These are phyloP conservation scores for Ophioninae sp. DNA, from an alignment of 2,888 invertebrate species.

Conservation along the genomic window DNA sequence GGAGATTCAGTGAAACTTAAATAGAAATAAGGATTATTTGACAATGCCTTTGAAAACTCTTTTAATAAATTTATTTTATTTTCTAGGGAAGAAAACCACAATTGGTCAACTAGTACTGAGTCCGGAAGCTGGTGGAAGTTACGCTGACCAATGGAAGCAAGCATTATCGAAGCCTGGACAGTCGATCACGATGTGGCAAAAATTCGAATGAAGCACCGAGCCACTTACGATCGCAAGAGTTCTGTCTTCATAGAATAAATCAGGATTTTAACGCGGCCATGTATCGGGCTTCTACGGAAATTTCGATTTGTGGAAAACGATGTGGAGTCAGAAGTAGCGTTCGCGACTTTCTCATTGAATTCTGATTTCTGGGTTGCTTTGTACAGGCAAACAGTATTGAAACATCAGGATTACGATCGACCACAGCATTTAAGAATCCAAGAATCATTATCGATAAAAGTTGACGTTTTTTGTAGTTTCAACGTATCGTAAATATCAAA, in stretches of 20 bases:
- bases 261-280: neutral
- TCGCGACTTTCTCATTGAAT: neutral
- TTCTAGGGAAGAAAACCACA: conserved; percentile 84
- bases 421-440: neutral
- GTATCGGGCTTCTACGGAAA: neutral
- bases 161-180: conserved; percentile 81
- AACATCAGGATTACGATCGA: neutral
- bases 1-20: too few species aligned
- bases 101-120: conserved; percentile 87
- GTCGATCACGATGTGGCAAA: conserved; percentile 77
- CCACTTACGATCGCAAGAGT: neutral
- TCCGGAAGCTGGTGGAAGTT: conserved; percentile 82
- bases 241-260: neutral
- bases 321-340: neutral
- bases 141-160: conserved; percentile 85
- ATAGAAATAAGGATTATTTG: neutral
- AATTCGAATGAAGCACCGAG: conserved; percentile 72
- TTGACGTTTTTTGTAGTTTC: neutral
- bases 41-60: neutral
- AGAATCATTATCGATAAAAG: neutral
- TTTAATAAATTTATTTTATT: neutral
- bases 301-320: neutral
- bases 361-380: neutral
- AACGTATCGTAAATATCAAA: neutral
- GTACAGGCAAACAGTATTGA: neutral